Conservation (phyloP, 2,113 vertebrate genomes). For the Talpa occidentalis region DNA sequence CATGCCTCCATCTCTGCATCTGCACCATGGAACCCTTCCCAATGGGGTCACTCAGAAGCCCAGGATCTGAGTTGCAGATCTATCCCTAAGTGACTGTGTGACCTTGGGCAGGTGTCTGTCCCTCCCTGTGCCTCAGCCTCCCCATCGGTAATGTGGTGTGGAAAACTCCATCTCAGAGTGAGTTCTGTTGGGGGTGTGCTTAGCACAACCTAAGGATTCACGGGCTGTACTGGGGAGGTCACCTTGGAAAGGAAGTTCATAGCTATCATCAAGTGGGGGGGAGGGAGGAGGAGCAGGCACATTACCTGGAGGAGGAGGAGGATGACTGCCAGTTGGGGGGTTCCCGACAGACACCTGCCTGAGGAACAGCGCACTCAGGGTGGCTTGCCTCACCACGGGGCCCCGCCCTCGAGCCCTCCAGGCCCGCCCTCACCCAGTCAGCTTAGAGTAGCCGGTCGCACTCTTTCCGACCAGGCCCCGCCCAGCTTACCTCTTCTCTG, state of each 20-base stretch:
- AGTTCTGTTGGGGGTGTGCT: not conserved
- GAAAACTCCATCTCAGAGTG: not conserved
- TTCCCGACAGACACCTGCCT: conserved; percentile 88
- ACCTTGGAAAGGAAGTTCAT: not conserved
- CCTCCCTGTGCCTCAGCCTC: not conserved
- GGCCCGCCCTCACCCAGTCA: not conserved
- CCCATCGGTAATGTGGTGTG: not conserved
- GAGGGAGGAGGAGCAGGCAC: not conserved
- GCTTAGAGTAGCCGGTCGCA: fast-evolving
- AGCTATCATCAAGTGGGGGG: not conserved
- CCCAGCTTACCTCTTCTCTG: not conserved
- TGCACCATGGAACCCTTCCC: conserved; percentile 9
- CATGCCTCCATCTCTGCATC: not conserved
- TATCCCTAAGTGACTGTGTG: not conserved
- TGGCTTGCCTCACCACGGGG: fast-evolving
- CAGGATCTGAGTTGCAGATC: not conserved
- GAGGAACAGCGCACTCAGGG: fast-evolving
- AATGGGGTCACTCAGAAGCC: not conserved
- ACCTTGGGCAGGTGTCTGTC: no score
- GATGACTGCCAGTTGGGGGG: conserved; percentile 87
- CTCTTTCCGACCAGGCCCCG: not conserved
- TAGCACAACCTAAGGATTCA: not conserved
- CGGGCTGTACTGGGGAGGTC: not conserved
- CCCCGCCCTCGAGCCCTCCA: not conserved
- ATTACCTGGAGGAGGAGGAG: conserved; percentile 88